Base-by-base conservation (phyloP, 2,888 invertebrate species). In the Thera britannica region DNA sequence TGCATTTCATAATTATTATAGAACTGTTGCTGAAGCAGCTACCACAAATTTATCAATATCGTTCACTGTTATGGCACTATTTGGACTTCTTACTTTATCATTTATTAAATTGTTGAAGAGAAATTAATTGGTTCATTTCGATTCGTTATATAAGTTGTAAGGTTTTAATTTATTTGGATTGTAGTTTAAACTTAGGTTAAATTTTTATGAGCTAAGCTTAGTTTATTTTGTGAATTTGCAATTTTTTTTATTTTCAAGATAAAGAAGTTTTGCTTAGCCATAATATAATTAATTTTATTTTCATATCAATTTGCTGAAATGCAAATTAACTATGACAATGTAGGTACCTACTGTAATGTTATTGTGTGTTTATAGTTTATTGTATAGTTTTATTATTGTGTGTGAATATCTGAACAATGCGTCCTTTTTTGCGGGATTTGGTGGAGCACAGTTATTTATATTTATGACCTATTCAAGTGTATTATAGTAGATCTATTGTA, bases 11-110 rank as follows among this genome's bases (percentile, higher is more conserved):
- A 59, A 74, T 44, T 11, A 67, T 0, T 79, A 74, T 41, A 80
- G 82, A 68, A 46, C 2, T 5, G 38, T 57, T 9, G 74, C n/a
- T n/a, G 34, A 74, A 0, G 70, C 82, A 38, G n/a, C 55, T 1
- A 81, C 77, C 62, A 76, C 83, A 2, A 79, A 83, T 72, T 55
- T 87, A 46, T 73, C 79, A 0, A 86, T 89, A 65, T 8, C 78
- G 2, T 62, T 86, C 0, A 73, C 87, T 36, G 73, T 83, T 0
- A 49, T 86, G 11, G 81, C 83, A n/a, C 73, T 89, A 55, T 12
- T 80, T 2, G 88, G 87, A 0, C 76, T 80, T 4, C 51, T 89
- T 7, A 23, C 75, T 6, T 73, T 83, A 46, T 67, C 80, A 0
- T 70, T 67, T n/a, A 11, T 75, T 0, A 82, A 75, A 62, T 72